Base-by-base conservation (phyloP, 1,140 invertebrate species). In the Drosophila nigromelanica region DNA sequence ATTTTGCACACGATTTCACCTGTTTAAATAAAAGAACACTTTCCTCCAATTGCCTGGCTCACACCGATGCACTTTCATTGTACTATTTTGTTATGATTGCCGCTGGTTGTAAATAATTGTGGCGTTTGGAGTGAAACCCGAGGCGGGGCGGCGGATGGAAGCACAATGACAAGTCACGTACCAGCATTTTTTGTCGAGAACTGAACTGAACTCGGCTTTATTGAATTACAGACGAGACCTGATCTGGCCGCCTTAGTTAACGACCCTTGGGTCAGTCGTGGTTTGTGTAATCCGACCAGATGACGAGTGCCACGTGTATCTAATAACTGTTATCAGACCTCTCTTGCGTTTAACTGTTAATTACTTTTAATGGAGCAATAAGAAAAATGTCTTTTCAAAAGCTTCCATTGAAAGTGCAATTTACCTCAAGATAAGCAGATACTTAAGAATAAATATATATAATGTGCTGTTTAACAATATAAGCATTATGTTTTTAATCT, bases 111-210 rank as follows among this genome's bases (percentile, higher is more conserved):
- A 51, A 73, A 73, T 70, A 78, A 78, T 60, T 78, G 14, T 21
- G 43, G 27, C 60, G 54, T 37, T 69, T 42, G 54, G n/a, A n/a
- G n/a, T n/a, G n/a, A n/a, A n/a, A n/a, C n/a, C n/a, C n/a, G 51
- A 78, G n/a, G 42, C 43, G 37, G 48, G 48, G 30, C 12, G 27
- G 37, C n/a, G n/a, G 5, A 39, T 7, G 12, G 24, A 54, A 40
- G 52, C 54, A 12, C 0, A 42, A 24, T 42, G 39, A 56, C 76
- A 55, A 59, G 77, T 75, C 77, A 78, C 76, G 70, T 78, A 75
- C 6, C 39, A 24, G 42, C 73, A 67, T 39, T 62, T 56, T 15
- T 52, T 45, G 15, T 42, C 42, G 63, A 37, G 55, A 76, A 76
- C 55, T 70, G 62, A 51, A n/a, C 42, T n/a, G n/a, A n/a, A 42